These are phyloP conservation scores for Heliconius himera DNA, from an alignment of 1,140 invertebrate genomes.

Conservation along the genomic window DNA sequence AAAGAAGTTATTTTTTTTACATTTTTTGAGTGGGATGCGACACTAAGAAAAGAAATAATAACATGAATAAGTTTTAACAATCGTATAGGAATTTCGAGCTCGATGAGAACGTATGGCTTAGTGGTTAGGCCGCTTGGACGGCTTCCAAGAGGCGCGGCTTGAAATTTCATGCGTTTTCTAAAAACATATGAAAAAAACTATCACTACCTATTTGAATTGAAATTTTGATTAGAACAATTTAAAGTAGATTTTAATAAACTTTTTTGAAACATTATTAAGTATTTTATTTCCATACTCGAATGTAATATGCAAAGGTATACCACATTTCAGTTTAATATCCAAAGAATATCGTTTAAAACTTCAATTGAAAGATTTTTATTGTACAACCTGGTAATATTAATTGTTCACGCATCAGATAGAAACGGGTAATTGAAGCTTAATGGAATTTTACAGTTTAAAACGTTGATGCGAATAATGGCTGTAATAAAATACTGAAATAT, in stretches of 20 bases:
- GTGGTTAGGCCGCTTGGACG: too few species aligned
- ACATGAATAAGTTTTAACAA: too few species aligned
- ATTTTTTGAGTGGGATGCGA: too few species aligned
- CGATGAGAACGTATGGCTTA: too few species aligned
- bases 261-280: neutral
- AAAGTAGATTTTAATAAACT: neutral
- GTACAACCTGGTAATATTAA: slow-evolving; percentile 1
- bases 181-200: too few species aligned
- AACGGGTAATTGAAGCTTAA: slow-evolving; percentile 10
- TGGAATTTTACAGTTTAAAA: slow-evolving; percentile 11
- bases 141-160: too few species aligned
- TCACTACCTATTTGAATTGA: too few species aligned
- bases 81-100: too few species aligned
- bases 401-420: slow-evolving; percentile 11
- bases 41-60: too few species aligned
- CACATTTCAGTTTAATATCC: neutral
- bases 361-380: neutral
- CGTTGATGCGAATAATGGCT: slow-evolving; percentile 10
- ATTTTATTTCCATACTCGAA: neutral
- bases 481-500: slow-evolving; percentile 12
- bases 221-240: too few species aligned
- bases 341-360: neutral
- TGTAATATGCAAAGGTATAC: neutral
- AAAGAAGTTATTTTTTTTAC: too few species aligned
- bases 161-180: too few species aligned